phyloP scores from a whole-genome alignment of 2,888 invertebrate genomes.

The Mythimna loreyi region DNA sequence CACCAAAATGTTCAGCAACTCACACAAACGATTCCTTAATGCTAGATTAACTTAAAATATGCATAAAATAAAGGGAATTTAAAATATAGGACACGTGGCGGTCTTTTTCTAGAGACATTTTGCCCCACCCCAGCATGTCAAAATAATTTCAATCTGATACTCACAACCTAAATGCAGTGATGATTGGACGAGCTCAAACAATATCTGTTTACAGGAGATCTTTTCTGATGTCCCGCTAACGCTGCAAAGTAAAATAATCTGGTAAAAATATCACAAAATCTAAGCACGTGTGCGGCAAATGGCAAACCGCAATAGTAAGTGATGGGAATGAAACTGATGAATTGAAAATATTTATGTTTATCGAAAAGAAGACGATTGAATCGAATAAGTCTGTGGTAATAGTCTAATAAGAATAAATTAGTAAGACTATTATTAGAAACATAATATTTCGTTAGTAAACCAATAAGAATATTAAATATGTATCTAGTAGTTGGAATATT shows the following conservation, averaged over 20 bases:
- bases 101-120: constrained; percentile 84
- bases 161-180: constrained; percentile 79
- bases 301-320: constrained; percentile 84
- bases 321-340: constrained; percentile 28
- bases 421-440: not conserved
- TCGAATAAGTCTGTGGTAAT: constrained; percentile 24
- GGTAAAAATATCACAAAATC: constrained; percentile 89
- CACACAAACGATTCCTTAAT: constrained; percentile 28
- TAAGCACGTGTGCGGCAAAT: constrained; percentile 90
- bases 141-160: constrained; percentile 80
- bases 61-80: constrained; percentile 72
- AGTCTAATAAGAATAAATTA: not conserved
- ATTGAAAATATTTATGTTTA: constrained; percentile 25
- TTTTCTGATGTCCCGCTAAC: constrained; percentile 73
- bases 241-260: constrained; percentile 83
- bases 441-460: not conserved
- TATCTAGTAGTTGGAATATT: not conserved
- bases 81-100: constrained; percentile 89
- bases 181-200: constrained; percentile 76
- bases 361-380: constrained; percentile 33
- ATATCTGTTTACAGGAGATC: constrained; percentile 73
- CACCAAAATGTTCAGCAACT: constrained; percentile 11
- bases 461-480: not conserved
- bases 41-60: constrained; percentile 60
- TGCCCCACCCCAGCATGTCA: constrained; percentile 88